Conservation (phyloP, 2,888 invertebrate species). For the Cheilosia scutellata region DNA sequence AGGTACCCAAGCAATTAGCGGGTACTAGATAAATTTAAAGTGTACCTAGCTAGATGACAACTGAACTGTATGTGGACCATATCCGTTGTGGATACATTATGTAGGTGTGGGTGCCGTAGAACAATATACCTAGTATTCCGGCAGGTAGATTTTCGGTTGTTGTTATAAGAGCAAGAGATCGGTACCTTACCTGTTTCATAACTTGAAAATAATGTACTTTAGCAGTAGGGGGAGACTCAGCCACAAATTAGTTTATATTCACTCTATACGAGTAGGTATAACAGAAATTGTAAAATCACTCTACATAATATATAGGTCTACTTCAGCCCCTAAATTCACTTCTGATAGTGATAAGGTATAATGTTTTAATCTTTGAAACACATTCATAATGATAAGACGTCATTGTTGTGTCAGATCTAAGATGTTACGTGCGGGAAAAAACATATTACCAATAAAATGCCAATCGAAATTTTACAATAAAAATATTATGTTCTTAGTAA, state of each 20-base stretch:
- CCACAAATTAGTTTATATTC: neutral
- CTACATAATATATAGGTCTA: slow-evolving; percentile 18
- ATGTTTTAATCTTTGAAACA: slow-evolving; percentile 39
- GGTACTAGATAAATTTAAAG: slow-evolving; percentile 7
- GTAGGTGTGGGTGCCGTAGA: neutral
- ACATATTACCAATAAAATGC: slow-evolving; percentile 9
- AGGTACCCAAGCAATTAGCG: slow-evolving; percentile 41
- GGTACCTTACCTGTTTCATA: neutral
- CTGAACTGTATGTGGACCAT: slow-evolving; percentile 15
- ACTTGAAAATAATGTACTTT: neutral
- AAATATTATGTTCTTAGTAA: neutral
- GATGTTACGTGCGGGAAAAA: slow-evolving; percentile 13
- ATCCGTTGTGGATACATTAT: slow-evolving; percentile 10
- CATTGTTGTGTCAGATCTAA: neutral
- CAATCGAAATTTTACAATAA: neutral
- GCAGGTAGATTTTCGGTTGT: neutral
- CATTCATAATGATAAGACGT: slow-evolving; percentile 21
- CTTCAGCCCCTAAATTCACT: neutral
- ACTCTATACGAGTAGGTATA: neutral
- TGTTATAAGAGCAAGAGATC: neutral
- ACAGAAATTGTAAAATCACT: slow-evolving; percentile 7
- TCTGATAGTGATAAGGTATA: slow-evolving; percentile 22
- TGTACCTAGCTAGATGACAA: slow-evolving; percentile 3
- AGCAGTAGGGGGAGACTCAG: neutral
- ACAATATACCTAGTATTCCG: neutral